These are phyloP conservation scores for Luidia sarsii DNA, from an alignment of 53 echinoderm and acorn worm genomes.

Conservation along the genomic window DNA sequence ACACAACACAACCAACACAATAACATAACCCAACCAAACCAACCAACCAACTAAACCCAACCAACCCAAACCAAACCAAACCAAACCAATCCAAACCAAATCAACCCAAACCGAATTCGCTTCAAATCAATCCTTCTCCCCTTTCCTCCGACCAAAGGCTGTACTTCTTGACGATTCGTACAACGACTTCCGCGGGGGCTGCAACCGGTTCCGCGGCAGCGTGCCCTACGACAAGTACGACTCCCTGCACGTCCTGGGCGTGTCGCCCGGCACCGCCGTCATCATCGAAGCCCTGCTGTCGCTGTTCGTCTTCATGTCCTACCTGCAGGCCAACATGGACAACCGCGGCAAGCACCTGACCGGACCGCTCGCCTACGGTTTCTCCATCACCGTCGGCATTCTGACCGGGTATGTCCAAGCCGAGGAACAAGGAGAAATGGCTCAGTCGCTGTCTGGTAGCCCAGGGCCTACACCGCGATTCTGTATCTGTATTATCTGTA, in stretches of 20 bases:
- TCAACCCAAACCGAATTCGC: too few species aligned
- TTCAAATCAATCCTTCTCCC: too few species aligned
- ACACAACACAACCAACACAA: too few species aligned
- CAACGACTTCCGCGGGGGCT: slow-evolving; percentile 88
- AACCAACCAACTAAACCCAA: too few species aligned
- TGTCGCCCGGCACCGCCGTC: slow-evolving; percentile 63
- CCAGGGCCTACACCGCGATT: too few species aligned
- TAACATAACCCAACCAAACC: too few species aligned
- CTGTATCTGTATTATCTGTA: too few species aligned
- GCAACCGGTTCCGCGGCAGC: slow-evolving; percentile 87
- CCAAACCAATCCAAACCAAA: too few species aligned
- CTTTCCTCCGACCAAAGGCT: slow-evolving; percentile 47
- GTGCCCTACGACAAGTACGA: slow-evolving; percentile 65
- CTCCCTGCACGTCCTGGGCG: slow-evolving; percentile 48
- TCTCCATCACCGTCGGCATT: slow-evolving; percentile 81
- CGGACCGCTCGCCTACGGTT: slow-evolving; percentile 92
- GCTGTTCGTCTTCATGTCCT: slow-evolving; percentile 84
- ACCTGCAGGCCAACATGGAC: slow-evolving; percentile 90
- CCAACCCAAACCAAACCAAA: too few species aligned
- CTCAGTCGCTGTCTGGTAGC: too few species aligned
- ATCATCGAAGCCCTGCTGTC: slow-evolving; percentile 80
- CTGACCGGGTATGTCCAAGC: slow-evolving; percentile 74
- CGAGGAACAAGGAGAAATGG: too few species aligned
- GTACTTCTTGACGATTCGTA: slow-evolving; percentile 82
- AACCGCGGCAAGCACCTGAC: slow-evolving; percentile 68